phyloP scores from a whole-genome alignment of 2,113 vertebrate genomes.

The Carollia perspicillata region DNA sequence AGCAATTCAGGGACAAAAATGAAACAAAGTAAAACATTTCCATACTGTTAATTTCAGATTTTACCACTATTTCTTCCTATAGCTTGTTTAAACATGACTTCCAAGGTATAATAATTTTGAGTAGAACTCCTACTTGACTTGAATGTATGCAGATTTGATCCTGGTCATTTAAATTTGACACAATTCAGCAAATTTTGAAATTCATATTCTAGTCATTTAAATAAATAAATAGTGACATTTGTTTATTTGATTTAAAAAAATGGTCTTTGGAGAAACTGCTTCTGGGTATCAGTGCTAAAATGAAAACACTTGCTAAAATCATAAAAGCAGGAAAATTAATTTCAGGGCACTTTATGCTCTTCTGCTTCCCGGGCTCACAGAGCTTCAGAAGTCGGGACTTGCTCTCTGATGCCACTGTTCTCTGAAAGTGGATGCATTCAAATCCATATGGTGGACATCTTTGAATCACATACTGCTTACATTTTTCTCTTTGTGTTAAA shows the following conservation, averaged over 20 bases:
- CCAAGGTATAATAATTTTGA: slow-evolving; percentile 34
- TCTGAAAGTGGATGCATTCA: slow-evolving; percentile 64
- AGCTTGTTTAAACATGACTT: slow-evolving; percentile 37
- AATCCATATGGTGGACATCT: slow-evolving; percentile 73
- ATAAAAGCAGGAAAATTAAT: slow-evolving; percentile 72
- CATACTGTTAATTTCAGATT: slow-evolving; percentile 1
- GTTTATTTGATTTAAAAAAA: slow-evolving; percentile 47
- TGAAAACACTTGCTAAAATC: slow-evolving; percentile 60
- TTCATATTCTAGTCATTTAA: slow-evolving; percentile 47
- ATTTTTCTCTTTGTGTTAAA: slow-evolving; percentile 62
- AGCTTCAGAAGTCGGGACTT: slow-evolving; percentile 67
- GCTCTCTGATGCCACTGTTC: slow-evolving; percentile 71
- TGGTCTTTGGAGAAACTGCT: slow-evolving; percentile 56
- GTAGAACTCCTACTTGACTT: not conserved
- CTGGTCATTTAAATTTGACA: slow-evolving; percentile 46
- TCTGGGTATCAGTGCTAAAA: slow-evolving; percentile 61
- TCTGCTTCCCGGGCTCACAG: slow-evolving; percentile 60
- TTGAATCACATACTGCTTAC: slow-evolving; percentile 65
- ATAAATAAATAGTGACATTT: slow-evolving; percentile 58
- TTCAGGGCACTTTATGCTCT: slow-evolving; percentile 59
- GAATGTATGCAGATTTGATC: slow-evolving; percentile 22
- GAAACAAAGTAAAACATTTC: not conserved
- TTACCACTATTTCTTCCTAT: not conserved
- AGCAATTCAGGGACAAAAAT: not conserved
- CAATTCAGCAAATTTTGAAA: slow-evolving; percentile 55